Conservation (phyloP, 2,113 vertebrate species). For the Phyllostomus hastatus region DNA sequence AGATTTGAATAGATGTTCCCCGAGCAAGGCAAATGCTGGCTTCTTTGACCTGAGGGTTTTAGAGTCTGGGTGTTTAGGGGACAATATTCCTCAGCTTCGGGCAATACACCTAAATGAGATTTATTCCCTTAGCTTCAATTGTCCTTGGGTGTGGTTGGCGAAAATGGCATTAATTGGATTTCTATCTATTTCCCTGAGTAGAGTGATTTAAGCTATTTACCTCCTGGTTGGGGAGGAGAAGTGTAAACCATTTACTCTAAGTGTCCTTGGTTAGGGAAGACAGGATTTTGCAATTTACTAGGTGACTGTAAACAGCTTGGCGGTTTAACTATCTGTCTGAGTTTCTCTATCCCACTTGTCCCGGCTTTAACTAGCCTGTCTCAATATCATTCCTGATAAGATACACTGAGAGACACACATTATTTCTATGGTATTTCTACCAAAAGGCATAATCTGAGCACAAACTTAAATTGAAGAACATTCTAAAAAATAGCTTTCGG, state of each 20-base stretch:
- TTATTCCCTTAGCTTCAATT: not conserved
- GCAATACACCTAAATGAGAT: not conserved
- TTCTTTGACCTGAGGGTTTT: not conserved
- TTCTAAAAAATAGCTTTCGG: not conserved
- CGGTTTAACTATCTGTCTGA: not conserved
- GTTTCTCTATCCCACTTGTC: not conserved
- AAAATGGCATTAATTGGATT: not conserved
- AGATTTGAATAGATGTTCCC: not conserved
- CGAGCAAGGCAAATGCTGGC: not conserved
- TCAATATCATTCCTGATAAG: not conserved
- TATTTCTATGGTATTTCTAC: not conserved
- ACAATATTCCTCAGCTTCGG: not conserved
- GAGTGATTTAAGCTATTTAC: not conserved
- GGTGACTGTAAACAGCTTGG: not conserved
- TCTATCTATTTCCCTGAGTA: not conserved
- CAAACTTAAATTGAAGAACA: not conserved
- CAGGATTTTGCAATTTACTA: not conserved
- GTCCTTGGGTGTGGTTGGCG: not conserved
- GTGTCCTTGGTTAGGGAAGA: not conserved
- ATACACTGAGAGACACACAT: not conserved
- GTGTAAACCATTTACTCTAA: not conserved
- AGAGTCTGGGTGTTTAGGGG: not conserved
- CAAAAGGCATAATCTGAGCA: not conserved
- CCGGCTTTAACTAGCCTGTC: not conserved
- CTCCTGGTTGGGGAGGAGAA: not conserved